Base-by-base conservation (phyloP, 2,888 invertebrate genomes). In the Octonoba sinensis region DNA sequence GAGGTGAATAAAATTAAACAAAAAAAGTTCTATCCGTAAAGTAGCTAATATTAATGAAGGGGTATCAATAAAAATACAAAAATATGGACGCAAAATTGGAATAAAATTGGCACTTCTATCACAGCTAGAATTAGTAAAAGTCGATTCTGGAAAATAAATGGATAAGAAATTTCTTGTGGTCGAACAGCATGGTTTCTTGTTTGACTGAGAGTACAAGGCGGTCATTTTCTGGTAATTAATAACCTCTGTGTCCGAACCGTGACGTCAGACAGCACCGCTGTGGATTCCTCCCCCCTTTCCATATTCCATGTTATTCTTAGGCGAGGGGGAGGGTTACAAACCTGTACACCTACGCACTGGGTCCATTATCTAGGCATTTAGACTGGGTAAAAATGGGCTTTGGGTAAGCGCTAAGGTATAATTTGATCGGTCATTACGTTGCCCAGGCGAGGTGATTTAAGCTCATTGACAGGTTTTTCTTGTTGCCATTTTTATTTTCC, bases 161-260 rank as follows among this genome's bases (percentile, higher is more conserved):
- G 65, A 65, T 57, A 44, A 47, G 22, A 51, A 18, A 18, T 16
- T 60, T 20, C 24, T 60, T 36, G 36, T 36, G 36, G 36, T 36
- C 8, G 36, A 8, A 36, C 3, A 8, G 6, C 3, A 11, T 8
- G 16, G 70, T 27, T 47, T 59, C 57, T n/a, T 65, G 59, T 71
- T 78, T 66, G 71, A 71, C 57, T 71, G 54, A 65, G 59, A 78
- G 20, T 60, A 56, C 11, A 47, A 47, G 46, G 56, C 57, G 69
- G 70, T 72, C 65, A 71, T 78, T 78, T 78, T 59, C 59, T 51
- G 47, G 71, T 72, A 78, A 78, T 78, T 78, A 78, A 78, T 78
- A 78, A 71, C 78, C 78, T 65, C 49, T 15, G n/a, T 71, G 78
- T 65, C 78, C 78, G 66, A 66, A 78, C 78, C 71, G 51, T 78